These are phyloP conservation scores for Dromas ardeola DNA, from an alignment of 2,113 vertebrate species.

Conservation along the genomic window DNA sequence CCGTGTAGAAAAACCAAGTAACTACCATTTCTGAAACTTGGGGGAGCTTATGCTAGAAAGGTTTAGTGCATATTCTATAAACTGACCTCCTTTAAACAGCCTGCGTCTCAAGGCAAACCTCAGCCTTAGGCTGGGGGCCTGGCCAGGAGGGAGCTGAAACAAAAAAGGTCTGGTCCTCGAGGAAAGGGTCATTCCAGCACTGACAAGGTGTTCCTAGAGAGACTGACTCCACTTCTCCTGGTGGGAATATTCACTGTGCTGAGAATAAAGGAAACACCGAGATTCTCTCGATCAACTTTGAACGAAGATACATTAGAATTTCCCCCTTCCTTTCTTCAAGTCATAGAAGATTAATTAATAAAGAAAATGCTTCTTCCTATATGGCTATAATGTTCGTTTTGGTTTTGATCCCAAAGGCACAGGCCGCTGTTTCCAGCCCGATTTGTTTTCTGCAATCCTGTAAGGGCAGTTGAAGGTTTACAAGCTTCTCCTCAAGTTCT, in stretches of 20 bases:
- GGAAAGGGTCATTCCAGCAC: not conserved
- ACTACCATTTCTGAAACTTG: not conserved
- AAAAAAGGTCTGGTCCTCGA: not conserved
- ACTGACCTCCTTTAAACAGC: not conserved
- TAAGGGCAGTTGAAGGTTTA: not conserved
- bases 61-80: not conserved
- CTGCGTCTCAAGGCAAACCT: not conserved
- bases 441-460: not conserved
- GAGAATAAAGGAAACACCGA: not conserved
- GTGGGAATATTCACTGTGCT: not conserved
- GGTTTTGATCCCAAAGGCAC: not conserved
- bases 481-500: not conserved
- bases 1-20: accelerated
- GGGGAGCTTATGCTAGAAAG: not conserved
- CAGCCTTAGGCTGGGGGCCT: not conserved
- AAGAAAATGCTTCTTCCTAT: not conserved
- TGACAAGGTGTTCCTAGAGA: not conserved
- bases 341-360: not conserved
- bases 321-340: not conserved
- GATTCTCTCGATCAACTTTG: not conserved
- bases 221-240: not conserved
- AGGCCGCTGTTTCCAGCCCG: not conserved
- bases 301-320: not conserved
- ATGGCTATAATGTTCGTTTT: not conserved
- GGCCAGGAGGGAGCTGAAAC: not conserved